Evolutionary conservation across 2,113 vertebrate genomes (phyloP), one percentile per base, ranked within the genome.

Genomic region (Galbula dea): DNA sequence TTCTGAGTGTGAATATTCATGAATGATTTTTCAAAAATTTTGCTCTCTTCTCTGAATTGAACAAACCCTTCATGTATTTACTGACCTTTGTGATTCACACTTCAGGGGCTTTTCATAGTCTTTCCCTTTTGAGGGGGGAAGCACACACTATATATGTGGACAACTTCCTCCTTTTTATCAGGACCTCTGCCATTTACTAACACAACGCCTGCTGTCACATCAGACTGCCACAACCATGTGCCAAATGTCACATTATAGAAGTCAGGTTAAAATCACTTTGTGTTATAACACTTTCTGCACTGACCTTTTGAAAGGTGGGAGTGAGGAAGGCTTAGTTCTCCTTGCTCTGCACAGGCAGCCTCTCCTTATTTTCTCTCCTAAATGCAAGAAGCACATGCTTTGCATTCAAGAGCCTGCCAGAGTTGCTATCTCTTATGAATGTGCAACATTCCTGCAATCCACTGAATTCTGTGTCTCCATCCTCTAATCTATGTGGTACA

Each of bases 241-340:
- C 94, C 89, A 98, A 98, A 98, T 98, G 97, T 96, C 97, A 97
- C 90, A 96, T 97, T 96, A 96, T 80, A 92, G 95, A 94, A 96
- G 89, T 83, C 91, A 91, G 96, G 90, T 76, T 85, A 96, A 92
- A 95, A 96, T 95, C 94, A 90, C 95, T 96, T 93, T 76, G 66
- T 92, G 73, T 85, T 91, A 92, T 27, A 91, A 90, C 82, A 93
- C 88, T 93, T 93, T 87, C 79, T 36, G 52, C 86, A 65, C 48
- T 88, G 95, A 96, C 93, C 90, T 96, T 98, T 97, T 59, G 89
- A 96, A 94, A 94, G 80, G 23, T 48, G 58, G 72, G 77, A 79
- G 73, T 32, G 79, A 89, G 86, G 62, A 86, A 78, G 65, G 30
- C 55, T 94, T 73, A 68, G 57, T n/a, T 96, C 51, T 81, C 8